Evolutionary conservation across 2,113 vertebrate genomes (phyloP), one percentile per base, ranked within the genome.

Genomic region (Petaurus breviceps): DNA sequence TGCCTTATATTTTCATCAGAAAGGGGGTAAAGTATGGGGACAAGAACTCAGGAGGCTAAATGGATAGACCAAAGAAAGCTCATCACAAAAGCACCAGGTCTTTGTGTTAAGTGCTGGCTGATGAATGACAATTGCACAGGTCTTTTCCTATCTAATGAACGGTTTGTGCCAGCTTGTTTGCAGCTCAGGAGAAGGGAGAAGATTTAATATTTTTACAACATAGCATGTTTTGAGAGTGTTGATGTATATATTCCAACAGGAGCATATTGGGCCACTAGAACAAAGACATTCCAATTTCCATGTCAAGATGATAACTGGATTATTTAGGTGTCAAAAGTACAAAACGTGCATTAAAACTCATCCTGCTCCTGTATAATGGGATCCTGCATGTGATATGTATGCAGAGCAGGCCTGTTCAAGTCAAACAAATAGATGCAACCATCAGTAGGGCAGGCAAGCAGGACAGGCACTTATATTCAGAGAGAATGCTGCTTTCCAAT

Each of bases 301-400:
- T 53, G 95, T 96, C 97, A 97, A 92, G 95, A 50, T 6, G 53
- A 97, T 93, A 95, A 96, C 92, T 77, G 95, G 77, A 94, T 97
- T 0, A 0, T 96, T 97, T 95, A 92, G 61, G 0, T 95, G 92
- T 94, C 94, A 93, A 51, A 95, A 97, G 91, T 10, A 43, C 93
- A 96, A 93, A 95, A 93, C 49, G 94, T 23, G 52, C 91, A n/a
- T 94, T 51, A 92, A 97, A 96, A 25, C 3, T 90, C 53, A 95
- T 92, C 94, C 53, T 95, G 49, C 90, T 51, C 51, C 54, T 11
- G 23, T 1, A 8, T 50, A 93, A 52, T 94, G 61, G 97, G 93
- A 93, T 43, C 51, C 61, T 91, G 5, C 28, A 10, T 43, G 28
- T 91, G 91, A 92, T 51, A 92, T 47, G 50, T 77, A 0, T 5